A percentile compares a stretch with the other conserved stretches of the same genome.
Evolutionary conservation across 2,888 invertebrate genomes (phyloP).

Genomic region (Melieria crassipennis): DNA sequence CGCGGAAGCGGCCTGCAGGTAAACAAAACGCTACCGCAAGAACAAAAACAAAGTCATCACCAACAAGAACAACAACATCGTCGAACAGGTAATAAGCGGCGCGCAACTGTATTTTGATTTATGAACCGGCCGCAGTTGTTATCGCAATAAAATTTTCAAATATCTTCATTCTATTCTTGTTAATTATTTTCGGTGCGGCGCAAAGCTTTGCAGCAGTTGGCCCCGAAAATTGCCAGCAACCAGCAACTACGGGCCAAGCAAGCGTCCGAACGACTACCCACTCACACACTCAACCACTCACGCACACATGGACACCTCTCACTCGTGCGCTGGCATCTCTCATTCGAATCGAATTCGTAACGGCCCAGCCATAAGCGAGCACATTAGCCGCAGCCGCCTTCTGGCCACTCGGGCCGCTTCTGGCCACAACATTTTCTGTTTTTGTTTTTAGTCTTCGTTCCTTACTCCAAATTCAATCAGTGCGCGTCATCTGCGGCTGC

Average conservation of each 20-base stretch:
- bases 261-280: too few species aligned
- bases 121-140: slow-evolving; percentile 45
- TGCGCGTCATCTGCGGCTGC: background rate
- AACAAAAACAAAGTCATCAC: background rate
- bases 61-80: background rate
- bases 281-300: background rate
- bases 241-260: too few species aligned
- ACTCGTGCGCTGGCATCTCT: background rate
- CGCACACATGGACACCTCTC: background rate
- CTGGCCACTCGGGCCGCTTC: too few species aligned
- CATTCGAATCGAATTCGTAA: slow-evolving; percentile 30
- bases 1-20: background rate
- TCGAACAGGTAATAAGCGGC: background rate
- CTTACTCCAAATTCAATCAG: too few species aligned
- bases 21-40: background rate
- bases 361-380: slow-evolving; percentile 3
- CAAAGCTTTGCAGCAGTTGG: too few species aligned
- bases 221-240: too few species aligned
- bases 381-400: too few species aligned
- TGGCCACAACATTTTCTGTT: too few species aligned
- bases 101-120: slow-evolving; percentile 48
- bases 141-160: slow-evolving; percentile 44
- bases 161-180: slow-evolving; percentile 45
- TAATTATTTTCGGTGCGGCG: slow-evolving; percentile 47
- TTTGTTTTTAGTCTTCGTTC: too few species aligned